Percentiles rank a stretch among this genome's conserved stretches.
Conservation (phyloP, 2,797 vertebrate genomes). For the Acanthis flammea region DNA sequence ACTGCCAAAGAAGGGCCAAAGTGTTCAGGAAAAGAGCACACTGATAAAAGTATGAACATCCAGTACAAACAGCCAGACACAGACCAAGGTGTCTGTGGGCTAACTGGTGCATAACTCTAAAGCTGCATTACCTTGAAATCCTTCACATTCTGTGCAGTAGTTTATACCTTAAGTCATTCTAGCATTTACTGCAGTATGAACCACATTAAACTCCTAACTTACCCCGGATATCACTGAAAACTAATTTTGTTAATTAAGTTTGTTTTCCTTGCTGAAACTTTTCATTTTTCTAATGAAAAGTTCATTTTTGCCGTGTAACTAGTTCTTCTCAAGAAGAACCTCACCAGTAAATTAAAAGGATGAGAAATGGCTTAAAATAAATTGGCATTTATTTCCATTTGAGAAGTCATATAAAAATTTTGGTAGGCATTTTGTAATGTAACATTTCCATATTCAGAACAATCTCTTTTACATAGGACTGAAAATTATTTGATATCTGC, state of each 20-base stretch:
- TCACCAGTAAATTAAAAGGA: not conserved
- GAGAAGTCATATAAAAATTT: not conserved
- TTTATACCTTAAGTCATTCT: not conserved
- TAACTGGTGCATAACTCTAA: not conserved
- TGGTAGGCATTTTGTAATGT: not conserved
- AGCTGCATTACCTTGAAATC: not conserved
- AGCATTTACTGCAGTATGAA: not conserved
- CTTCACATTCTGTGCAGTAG: not conserved
- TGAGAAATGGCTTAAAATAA: not conserved
- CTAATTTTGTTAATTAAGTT: not conserved
- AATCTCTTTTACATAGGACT: not conserved
- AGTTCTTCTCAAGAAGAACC: not conserved
- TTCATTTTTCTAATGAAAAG: not conserved
- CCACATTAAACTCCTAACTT: not conserved
- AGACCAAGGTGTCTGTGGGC: not conserved
- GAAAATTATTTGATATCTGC: not conserved
- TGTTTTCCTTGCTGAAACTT: not conserved
- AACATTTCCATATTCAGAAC: not conserved
- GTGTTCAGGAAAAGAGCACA: not conserved
- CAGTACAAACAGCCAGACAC: slow-evolving; percentile 2
- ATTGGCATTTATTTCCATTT: not conserved
- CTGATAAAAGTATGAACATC: not conserved
- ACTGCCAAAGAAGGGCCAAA: not conserved
- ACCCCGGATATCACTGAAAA: not conserved
- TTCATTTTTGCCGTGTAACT: not conserved